Evolutionary conservation across 2,888 invertebrate genomes (phyloP).

Genomic region (Drosophila villosipedis): DNA sequence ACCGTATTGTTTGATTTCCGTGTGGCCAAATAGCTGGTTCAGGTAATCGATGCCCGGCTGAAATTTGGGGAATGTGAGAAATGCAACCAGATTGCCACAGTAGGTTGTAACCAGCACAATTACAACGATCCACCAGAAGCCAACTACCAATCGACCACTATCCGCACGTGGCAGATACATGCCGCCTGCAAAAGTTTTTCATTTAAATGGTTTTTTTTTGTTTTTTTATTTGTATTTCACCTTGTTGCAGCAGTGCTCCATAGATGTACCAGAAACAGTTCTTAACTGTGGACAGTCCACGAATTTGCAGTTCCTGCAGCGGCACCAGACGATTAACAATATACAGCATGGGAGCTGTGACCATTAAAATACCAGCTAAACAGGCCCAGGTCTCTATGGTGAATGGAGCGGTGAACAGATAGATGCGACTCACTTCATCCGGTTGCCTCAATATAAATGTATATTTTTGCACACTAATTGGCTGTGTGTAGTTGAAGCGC

Average conservation of each 20-base stretch:
- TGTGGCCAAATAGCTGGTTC: constrained; percentile 85
- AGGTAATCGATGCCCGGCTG: constrained; percentile 83
- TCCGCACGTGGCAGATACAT: constrained; percentile 94
- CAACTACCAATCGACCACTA: constrained; percentile 93
- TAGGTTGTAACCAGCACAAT: constrained; percentile 95
- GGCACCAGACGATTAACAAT: constrained; percentile 91
- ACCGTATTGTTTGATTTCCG: constrained; percentile 90
- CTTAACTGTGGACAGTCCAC: constrained; percentile 85
- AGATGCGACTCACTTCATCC: constrained; percentile 91
- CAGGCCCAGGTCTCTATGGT: constrained; percentile 93
- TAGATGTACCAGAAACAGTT: constrained; percentile 90
- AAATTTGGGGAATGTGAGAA: constrained; percentile 94
- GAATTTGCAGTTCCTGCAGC: constrained; percentile 72
- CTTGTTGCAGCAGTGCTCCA: constrained; percentile 96
- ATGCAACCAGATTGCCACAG: constrained; percentile 96
- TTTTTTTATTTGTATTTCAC: constrained; percentile 84
- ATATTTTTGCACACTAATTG: constrained; percentile 92
- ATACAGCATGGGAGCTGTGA: constrained; percentile 92
- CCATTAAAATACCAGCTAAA: constrained; percentile 89
- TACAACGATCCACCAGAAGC: constrained; percentile 97
- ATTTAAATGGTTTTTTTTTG: neutral
- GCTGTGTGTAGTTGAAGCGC: constrained; percentile 91
- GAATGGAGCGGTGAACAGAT: constrained; percentile 94
- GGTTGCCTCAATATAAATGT: constrained; percentile 92
- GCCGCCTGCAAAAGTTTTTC: constrained; percentile 88